phyloP scores from a whole-genome alignment of 2,113 vertebrate genomes.

The Anarhynchus alexandrinus region DNA sequence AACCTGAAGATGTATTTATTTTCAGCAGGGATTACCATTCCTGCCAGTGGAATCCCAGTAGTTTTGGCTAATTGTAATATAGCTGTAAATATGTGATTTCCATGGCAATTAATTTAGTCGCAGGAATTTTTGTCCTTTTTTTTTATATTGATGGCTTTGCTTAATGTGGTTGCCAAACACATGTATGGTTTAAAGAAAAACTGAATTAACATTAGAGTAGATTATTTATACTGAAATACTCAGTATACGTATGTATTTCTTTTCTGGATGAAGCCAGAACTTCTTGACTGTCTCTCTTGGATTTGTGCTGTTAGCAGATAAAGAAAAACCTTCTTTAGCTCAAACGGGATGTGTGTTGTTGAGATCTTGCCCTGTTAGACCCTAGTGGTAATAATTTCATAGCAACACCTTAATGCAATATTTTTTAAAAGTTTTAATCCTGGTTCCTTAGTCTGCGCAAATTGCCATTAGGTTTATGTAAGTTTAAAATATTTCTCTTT shows the following conservation, averaged over 20 bases:
- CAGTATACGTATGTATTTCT: not conserved
- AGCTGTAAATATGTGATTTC: constrained; percentile 23
- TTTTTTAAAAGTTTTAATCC: not conserved
- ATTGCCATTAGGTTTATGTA: not conserved
- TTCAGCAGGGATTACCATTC: constrained; percentile 5
- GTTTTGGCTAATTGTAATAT: constrained; percentile 19
- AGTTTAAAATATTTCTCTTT: not conserved
- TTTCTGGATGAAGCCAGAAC: not conserved
- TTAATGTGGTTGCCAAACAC: not conserved
- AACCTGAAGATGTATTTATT: constrained; percentile 16
- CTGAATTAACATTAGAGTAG: not conserved
- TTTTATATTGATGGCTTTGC: not conserved
- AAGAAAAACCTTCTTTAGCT: not conserved
- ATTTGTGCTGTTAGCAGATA: not conserved
- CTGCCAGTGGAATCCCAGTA: constrained; percentile 9
- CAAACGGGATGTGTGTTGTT: not conserved
- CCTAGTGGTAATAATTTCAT: not conserved
- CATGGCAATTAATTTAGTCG: constrained; percentile 6
- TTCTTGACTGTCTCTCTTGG: not conserved
- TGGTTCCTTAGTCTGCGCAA: not conserved
- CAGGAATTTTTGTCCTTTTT: not conserved
- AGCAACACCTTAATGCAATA: not conserved
- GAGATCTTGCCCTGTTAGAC: not conserved
- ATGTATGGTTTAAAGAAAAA: not conserved
- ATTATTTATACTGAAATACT: not conserved